A percentile compares a stretch with the other conserved stretches of the same genome.
phyloP scores from a whole-genome alignment of 2,113 vertebrate species.

The Perccottus glenii region DNA sequence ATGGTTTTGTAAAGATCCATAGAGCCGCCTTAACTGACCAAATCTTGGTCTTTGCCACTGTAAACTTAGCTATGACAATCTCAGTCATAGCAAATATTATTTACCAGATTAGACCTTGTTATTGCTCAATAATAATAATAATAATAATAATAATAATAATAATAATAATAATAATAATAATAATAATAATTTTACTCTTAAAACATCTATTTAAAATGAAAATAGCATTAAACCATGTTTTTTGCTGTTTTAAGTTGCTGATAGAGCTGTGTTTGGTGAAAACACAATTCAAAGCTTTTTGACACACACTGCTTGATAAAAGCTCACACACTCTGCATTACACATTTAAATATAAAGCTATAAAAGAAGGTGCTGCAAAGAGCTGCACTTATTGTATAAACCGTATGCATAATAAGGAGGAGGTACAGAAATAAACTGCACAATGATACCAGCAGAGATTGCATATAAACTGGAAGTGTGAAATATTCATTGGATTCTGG shows the following conservation, averaged over 20 bases:
- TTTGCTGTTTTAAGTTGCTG: not conserved
- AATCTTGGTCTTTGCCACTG: slow-evolving; percentile 16
- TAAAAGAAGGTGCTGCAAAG: slow-evolving; percentile 20
- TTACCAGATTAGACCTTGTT: not conserved
- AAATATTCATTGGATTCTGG: slow-evolving; percentile 75
- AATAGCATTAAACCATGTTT: no score
- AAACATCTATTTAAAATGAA: no score
- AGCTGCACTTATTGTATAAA: slow-evolving; percentile 26
- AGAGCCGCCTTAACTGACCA: slow-evolving; percentile 13
- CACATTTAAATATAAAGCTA: slow-evolving; percentile 26
- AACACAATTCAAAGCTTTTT: slow-evolving; percentile 9
- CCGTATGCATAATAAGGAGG: slow-evolving; percentile 20
- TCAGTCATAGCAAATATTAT: no score
- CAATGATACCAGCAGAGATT: slow-evolving; percentile 59
- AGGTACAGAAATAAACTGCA: slow-evolving; percentile 31
- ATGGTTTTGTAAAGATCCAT: slow-evolving; percentile 35
- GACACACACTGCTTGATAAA: slow-evolving; percentile 16
- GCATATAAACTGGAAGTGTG: slow-evolving; percentile 70
- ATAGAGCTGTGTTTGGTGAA: not conserved
- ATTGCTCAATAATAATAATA: no score
- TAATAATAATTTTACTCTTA: no score
- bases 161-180: no score
- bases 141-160: no score
- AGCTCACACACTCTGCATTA: slow-evolving; percentile 9
- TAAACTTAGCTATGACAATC: slow-evolving; percentile 4